Conservation (phyloP, 2,113 vertebrate species). For the Nibea coibor region DNA sequence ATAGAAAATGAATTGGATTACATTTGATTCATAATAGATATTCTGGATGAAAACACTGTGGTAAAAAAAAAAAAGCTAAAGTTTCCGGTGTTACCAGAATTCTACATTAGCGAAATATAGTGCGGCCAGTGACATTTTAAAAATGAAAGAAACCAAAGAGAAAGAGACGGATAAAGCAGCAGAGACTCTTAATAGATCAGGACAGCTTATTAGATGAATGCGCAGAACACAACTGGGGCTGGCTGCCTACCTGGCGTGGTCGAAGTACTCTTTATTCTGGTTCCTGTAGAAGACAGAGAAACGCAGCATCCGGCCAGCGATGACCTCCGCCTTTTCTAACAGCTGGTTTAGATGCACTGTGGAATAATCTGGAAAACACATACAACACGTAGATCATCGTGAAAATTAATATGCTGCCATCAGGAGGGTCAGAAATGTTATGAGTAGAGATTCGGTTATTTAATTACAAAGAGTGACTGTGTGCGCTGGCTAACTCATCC, state of each 20-base stretch:
- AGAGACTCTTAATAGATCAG: not conserved
- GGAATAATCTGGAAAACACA: slow-evolving; percentile 93
- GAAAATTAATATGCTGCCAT: not conserved
- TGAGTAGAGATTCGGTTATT: not conserved
- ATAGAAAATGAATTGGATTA: not conserved
- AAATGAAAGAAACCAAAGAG: not conserved
- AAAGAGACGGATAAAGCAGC: not conserved
- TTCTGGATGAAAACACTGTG: not conserved
- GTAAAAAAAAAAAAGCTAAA: not conserved
- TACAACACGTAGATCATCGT: not conserved
- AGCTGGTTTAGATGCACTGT: slow-evolving; percentile 97
- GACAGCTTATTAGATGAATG: no score
- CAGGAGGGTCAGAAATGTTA: not conserved
- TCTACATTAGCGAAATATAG: not conserved
- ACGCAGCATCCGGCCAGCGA: slow-evolving; percentile 95
- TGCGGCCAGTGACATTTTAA: not conserved
- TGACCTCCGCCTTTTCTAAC: slow-evolving; percentile 96
- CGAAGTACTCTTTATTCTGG: slow-evolving; percentile 98
- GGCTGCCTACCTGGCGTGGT: slow-evolving; percentile 89
- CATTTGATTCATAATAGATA: not conserved
- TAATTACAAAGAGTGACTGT: not conserved
- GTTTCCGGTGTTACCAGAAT: not conserved
- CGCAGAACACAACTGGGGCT: not conserved
- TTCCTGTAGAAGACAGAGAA: slow-evolving; percentile 98
- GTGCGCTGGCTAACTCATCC: no score